phyloP scores from a whole-genome alignment of 2,113 vertebrate genomes.

The Paramisgurnus dabryanus region DNA sequence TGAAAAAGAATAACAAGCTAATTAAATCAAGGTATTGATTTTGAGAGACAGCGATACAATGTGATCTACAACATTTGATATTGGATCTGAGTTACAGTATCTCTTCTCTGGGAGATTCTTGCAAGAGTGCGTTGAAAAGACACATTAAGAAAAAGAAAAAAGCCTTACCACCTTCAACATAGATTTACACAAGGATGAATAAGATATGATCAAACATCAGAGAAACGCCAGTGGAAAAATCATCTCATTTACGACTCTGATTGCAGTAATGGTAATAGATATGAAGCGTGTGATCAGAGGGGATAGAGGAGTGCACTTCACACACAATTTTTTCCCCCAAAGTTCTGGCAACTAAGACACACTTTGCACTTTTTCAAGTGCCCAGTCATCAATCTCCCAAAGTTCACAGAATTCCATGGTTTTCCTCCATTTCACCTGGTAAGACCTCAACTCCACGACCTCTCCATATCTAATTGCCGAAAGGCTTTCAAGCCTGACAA shows the following conservation, averaged over 20 bases:
- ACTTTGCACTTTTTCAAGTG: conserved; percentile 49
- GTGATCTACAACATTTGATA: conserved; percentile 31
- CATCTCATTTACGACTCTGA: background rate
- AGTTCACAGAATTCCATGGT: conserved; percentile 40
- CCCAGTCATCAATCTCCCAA: conserved; percentile 52
- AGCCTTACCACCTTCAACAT: background rate
- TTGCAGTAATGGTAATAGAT: conserved; percentile 4
- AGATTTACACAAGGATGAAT: conserved; percentile 1
- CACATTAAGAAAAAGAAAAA: background rate
- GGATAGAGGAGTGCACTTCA: conserved; percentile 1
- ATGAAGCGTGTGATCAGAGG: conserved; percentile 37
- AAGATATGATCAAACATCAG: conserved; percentile 6
- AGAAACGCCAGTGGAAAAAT: background rate
- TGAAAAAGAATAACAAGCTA: conserved; percentile 59
- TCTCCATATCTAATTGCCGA: background rate
- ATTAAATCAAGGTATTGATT: conserved; percentile 68
- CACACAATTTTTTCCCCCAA: conserved; percentile 32
- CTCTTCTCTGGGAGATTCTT: background rate
- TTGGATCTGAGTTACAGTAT: background rate
- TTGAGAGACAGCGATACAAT: conserved; percentile 31
- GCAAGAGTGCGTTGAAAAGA: background rate
- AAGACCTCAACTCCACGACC: conserved; percentile 17
- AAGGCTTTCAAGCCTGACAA: background rate
- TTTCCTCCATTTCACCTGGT: conserved; percentile 49
- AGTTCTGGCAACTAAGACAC: conserved; percentile 39